Conservation (phyloP, 2,113 vertebrate genomes). For the Neogobius melanostomus region DNA sequence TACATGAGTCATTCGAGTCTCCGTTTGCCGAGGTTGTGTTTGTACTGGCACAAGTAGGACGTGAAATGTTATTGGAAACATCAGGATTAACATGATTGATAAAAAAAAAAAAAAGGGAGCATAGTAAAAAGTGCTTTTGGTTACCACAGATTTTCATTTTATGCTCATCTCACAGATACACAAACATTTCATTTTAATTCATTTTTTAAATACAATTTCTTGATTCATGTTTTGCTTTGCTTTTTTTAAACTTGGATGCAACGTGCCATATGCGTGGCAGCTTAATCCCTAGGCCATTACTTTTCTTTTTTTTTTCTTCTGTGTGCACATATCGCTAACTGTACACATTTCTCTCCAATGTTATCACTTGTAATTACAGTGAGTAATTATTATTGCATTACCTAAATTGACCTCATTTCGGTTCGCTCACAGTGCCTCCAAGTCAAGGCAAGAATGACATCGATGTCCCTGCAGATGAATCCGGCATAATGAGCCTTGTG, state of each 20-base stretch:
- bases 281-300: too few relatives aligned
- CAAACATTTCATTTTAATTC: too few relatives aligned
- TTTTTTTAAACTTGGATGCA: too few relatives aligned
- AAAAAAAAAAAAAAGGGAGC: neutral
- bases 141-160: too few relatives aligned
- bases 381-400: constrained; percentile 80
- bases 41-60: neutral
- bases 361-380: constrained; percentile 69
- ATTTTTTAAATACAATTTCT: too few relatives aligned
- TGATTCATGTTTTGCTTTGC: too few relatives aligned
- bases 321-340: neutral
- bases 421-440: constrained; percentile 80
- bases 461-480: constrained; percentile 92
- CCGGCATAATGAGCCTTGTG: constrained; percentile 89
- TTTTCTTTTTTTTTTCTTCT: neutral
- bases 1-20: constrained; percentile 24
- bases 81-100: neutral
- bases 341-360: constrained; percentile 48
- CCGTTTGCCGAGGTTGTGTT: neutral
- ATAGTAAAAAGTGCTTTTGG: too few relatives aligned
- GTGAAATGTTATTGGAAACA: neutral
- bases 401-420: constrained; percentile 86
- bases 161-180: too few relatives aligned
- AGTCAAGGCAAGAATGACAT: constrained; percentile 85
- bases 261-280: too few relatives aligned